Evolutionary conservation across 1,140 invertebrate species (phyloP).

Genomic region (Lordiphosa clarofinis): DNA sequence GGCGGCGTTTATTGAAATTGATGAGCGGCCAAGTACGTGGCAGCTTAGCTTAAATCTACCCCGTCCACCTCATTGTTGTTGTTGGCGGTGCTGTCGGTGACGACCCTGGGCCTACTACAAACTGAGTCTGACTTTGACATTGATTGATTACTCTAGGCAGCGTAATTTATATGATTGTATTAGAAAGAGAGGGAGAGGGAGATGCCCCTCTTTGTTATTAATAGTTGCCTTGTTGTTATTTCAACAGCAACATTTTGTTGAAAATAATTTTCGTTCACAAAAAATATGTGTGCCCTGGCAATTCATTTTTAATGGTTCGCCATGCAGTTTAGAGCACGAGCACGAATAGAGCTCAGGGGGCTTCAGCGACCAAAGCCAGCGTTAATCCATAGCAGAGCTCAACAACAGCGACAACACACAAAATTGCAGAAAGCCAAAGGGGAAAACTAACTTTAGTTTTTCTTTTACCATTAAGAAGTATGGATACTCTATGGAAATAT

Average conservation of each 20-base stretch:
- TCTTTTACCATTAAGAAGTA: too few species aligned
- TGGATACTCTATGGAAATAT: too few species aligned
- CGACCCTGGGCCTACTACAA: conserved; percentile 36
- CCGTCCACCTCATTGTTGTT: conserved; percentile 3
- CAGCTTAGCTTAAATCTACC: conserved; percentile 71
- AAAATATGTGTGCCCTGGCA: conserved; percentile 36
- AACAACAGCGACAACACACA: conserved; percentile 22
- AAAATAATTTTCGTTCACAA: conserved; percentile 12
- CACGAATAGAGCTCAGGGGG: neutral
- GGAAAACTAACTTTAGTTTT: neutral
- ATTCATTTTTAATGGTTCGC: conserved; percentile 68
- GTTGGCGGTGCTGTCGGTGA: conserved; percentile 1
- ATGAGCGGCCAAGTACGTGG: conserved; percentile 74
- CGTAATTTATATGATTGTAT: conserved; percentile 76
- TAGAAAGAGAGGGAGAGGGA: conserved; percentile 32
- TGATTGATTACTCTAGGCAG: conserved; percentile 67
- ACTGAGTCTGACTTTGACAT: conserved; percentile 67
- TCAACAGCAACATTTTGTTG: conserved; percentile 42
- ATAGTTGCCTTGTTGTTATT: conserved; percentile 70
- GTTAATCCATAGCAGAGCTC: conserved; percentile 25
- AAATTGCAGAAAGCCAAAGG: conserved; percentile 29
- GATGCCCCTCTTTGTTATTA: conserved; percentile 51
- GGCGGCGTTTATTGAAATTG: conserved; percentile 69
- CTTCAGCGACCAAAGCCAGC: conserved; percentile 15
- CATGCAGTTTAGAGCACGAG: conserved; percentile 31